Base-by-base conservation (phyloP, 2,797 vertebrate species). In the Crypturellus tataupa region DNA sequence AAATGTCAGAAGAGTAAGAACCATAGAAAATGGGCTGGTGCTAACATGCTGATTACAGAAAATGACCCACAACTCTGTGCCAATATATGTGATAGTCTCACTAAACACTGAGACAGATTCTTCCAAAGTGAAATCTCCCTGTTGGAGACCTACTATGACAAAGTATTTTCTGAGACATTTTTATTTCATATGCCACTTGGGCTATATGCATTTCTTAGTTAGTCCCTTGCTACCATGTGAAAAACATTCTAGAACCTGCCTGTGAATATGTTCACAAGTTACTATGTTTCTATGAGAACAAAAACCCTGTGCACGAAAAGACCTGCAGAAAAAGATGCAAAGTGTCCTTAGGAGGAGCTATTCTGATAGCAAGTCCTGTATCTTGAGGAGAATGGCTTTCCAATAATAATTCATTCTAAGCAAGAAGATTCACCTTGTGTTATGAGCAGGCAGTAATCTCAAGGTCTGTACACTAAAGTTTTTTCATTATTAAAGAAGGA, bases 401-500 rank as follows among this genome's bases (percentile, higher is more conserved):
- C 72, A 87, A 95, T 75, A 96, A 90, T 90, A 96, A 95, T 95
- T 97, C 76, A 68, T 93, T 94, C 93, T 82, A 94, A 97, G 59
- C 68, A 92, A 95, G 71, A 89, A 51, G 85, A 97, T 96, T 97
- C 91, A 85, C 90, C 91, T 96, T 97, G 93, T 95, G 97, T 97
- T 97, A 97, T 12, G 25, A 92, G 72, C 81, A 87, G 27, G 79
- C 51, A 95, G 80, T 96, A 96, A 96, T 97, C 84, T 96, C 94
- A 92, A 95, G 94, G 92, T 95, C 96, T 90, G 47, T 77, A 65
- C 80, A 47, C 95, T 96, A 94, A 90, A 90, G 35, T 72, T 94
- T 85, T 91, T 75, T 79, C 78, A 64, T 94, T 96, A 89, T 76
- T 85, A 86, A 96, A 89, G 75, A 46, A 94, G 68, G 84, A 94